Evolutionary conservation across 2,888 invertebrate genomes (phyloP).

Genomic region (Sinhomidia bicolor): DNA sequence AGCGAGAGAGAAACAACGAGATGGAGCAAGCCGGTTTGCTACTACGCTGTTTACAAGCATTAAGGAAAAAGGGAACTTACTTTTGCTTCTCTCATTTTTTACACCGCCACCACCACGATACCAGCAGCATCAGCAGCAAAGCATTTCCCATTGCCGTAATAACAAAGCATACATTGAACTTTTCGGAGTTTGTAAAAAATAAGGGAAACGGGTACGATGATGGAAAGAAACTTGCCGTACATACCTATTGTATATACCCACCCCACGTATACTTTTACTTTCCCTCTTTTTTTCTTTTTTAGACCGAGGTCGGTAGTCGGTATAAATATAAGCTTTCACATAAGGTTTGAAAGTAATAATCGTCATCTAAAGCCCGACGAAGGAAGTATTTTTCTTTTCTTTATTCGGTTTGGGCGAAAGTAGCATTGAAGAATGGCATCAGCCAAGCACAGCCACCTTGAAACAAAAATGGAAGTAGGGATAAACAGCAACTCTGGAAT

Average conservation of each 20-base stretch:
- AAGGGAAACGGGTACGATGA: neutral
- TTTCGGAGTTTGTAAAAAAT: neutral
- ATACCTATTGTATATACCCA: neutral
- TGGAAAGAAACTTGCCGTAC: neutral
- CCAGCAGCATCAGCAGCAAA: neutral
- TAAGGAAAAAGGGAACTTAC: neutral
- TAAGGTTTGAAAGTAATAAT: too few species aligned
- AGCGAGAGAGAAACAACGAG: too few species aligned
- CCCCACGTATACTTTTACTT: neutral
- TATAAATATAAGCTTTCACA: too few species aligned
- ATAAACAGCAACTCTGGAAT: neutral
- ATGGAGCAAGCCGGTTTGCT: too few species aligned
- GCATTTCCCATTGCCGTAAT: neutral
- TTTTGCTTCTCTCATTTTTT: too few species aligned
- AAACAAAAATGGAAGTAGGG: conserved; percentile 15
- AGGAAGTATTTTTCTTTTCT: neutral
- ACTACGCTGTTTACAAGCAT: neutral
- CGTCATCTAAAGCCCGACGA: too few species aligned
- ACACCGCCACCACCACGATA: too few species aligned
- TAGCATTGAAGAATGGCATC: neutral
- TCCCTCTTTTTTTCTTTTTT: neutral
- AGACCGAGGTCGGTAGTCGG: conserved; percentile 9
- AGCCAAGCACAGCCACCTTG: conserved; percentile 35
- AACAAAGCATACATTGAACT: conserved; percentile 11
- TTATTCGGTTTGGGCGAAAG: neutral